These are phyloP conservation scores for Hirudinaria manillensis DNA, from an alignment of 2,888 invertebrate genomes.

Conservation along the genomic window DNA sequence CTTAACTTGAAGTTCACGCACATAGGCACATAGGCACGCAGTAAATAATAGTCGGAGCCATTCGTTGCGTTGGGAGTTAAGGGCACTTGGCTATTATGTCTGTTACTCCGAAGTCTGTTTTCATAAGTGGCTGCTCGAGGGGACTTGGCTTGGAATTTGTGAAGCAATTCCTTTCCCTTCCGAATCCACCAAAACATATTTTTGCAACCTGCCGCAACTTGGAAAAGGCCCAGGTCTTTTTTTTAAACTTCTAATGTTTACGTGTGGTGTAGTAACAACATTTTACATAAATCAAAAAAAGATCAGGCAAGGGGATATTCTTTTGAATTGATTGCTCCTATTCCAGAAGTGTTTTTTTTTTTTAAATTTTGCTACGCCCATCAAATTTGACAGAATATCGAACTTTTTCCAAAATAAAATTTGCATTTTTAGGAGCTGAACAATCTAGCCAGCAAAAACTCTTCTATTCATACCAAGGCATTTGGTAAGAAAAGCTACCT, in stretches of 20 bases:
- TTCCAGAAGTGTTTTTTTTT: too few relatives aligned
- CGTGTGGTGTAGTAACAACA: too few relatives aligned
- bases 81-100: not conserved
- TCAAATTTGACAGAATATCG: too few relatives aligned
- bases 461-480: conserved; percentile 66
- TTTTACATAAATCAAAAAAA: too few relatives aligned
- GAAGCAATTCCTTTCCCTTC: conserved; percentile 32
- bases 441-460: conserved; percentile 60
- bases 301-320: too few relatives aligned
- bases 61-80: too few relatives aligned
- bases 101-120: conserved; percentile 31
- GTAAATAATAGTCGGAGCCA: not conserved
- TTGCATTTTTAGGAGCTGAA: conserved; percentile 65
- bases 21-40: too few relatives aligned
- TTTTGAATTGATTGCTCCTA: too few relatives aligned
- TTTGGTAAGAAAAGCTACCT: conserved; percentile 62
- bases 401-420: not conserved
- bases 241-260: not conserved
- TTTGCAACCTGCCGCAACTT: conserved; percentile 37
- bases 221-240: conserved; percentile 33
- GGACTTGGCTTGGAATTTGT: conserved; percentile 38
- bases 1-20: too few relatives aligned
- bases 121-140: conserved; percentile 38
- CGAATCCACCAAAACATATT: conserved; percentile 35
- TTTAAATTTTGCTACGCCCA: too few relatives aligned